Base-by-base conservation (phyloP, 2,797 vertebrate species). In the Poecilia wingei region DNA sequence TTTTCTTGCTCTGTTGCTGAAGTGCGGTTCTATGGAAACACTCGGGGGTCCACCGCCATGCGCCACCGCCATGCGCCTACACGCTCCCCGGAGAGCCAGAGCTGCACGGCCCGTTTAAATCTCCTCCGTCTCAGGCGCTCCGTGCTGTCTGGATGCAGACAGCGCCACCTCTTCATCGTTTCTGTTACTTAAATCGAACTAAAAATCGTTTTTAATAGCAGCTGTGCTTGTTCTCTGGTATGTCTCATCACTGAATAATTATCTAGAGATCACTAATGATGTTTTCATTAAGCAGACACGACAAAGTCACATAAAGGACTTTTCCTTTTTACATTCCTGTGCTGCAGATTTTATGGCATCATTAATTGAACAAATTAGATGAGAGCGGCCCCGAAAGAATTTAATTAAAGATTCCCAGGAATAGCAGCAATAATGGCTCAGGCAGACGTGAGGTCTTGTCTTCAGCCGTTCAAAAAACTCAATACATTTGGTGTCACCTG, bases 21-120 rank as follows among this genome's bases (percentile, higher is more conserved):
- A 80, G 70, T 78, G 70, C 77, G 92, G 92, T 94, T 93, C 94
- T 94, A 94, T 95, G 91, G 94, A 93, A 95, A 95, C 89, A 36
- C 85, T 81, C 16, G 82, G 86, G 86, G 89, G 88, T 91, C 91
- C 87, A 86, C 94, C 83, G 86, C 88, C 85, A 72, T 80, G 87
- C 86, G 91, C 94, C 95, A 86, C 94, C 83, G 87, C 87, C 85
- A 74, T 79, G 87, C 87, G 91, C 94, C 95, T 93, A 95, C 95
- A 87, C 83, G 9, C 81, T 95, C 92, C 84, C 86, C 53, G 75
- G 91, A 91, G 91, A 91, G 80, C 74, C 25, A 74, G 77, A 89
- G 83, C 91, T 86, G 86, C 86, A 71, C 49, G 77, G 85, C 88
- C 84, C 84, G 85, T 86, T 92, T 92, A 94, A 91, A 94, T 92